phyloP scores from a whole-genome alignment of 1,140 invertebrate species.

The Ceratosolen fusciceps region DNA sequence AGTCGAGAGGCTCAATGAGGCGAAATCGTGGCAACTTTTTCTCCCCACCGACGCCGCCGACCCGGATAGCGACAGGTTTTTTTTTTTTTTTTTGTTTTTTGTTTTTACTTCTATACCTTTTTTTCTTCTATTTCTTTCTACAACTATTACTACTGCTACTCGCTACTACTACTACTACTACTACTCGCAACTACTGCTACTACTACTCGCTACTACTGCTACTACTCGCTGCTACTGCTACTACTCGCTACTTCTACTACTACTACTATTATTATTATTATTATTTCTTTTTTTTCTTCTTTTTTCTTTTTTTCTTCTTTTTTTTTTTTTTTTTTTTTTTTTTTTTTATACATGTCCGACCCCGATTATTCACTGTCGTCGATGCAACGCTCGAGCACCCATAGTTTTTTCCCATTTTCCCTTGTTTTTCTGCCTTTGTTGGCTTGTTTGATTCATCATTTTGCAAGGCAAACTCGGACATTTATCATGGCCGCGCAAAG shows the following conservation, averaged over 20 bases:
- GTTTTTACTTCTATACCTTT: neutral
- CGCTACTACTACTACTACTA: no score
- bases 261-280: no score
- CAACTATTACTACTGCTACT: no score
- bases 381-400: slow-evolving; percentile 24
- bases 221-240: no score
- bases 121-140: neutral
- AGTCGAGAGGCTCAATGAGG: neutral
- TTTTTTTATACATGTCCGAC: slow-evolving; percentile 1
- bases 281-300: neutral
- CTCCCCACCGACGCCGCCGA: neutral
- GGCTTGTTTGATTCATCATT: slow-evolving; percentile 37
- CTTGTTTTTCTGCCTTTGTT: neutral
- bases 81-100: neutral
- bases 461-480: neutral
- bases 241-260: no score
- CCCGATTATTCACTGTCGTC: slow-evolving; percentile 38
- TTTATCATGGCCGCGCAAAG: neutral
- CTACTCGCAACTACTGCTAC: no score
- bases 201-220: no score
- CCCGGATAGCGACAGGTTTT: slow-evolving; percentile 11
- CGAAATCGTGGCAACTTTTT: slow-evolving; percentile 12
- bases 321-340: neutral
- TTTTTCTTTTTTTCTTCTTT: neutral
- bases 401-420: neutral